Evolutionary conservation across 1,140 invertebrate genomes (phyloP).

Genomic region (Chionoecetes opilio): DNA sequence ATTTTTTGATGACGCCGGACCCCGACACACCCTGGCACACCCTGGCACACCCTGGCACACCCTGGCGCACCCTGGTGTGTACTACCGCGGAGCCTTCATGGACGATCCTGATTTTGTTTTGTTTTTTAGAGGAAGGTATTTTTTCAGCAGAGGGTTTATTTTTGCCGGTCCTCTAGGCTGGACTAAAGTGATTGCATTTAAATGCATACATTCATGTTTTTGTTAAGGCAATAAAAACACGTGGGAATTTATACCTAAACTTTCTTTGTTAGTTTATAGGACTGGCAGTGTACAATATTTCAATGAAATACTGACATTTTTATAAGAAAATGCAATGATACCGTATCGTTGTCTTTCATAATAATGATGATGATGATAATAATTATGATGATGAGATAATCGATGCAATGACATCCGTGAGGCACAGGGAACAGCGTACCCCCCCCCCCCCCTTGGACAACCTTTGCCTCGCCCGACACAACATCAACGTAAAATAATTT

Average conservation of each 20-base stretch:
- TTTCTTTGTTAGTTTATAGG: neutral
- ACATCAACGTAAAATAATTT: neutral
- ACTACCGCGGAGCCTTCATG: neutral
- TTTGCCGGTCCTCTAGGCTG: neutral
- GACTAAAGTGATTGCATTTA: constrained; percentile 46
- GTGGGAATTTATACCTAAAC: neutral
- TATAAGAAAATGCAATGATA: too few relatives aligned
- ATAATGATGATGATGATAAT: too few relatives aligned
- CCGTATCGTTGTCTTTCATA: too few relatives aligned
- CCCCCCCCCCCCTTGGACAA: neutral
- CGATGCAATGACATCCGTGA: too few relatives aligned
- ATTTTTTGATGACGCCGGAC: neutral
- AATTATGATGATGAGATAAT: too few relatives aligned
- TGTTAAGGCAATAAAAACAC: constrained; percentile 46
- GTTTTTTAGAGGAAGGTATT: constrained; percentile 39
- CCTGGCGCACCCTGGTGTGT: too few relatives aligned
- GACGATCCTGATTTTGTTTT: constrained; percentile 31
- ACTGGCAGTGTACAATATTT: too few relatives aligned
- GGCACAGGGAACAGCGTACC: neutral
- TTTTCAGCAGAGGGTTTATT: neutral
- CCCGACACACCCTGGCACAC: too few relatives aligned
- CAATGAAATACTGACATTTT: too few relatives aligned
- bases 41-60: too few relatives aligned
- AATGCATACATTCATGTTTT: constrained; percentile 57
- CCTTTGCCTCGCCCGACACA: neutral